These are phyloP conservation scores for Hoplostethus mediterraneus DNA, from an alignment of 2,797 vertebrate genomes.

Conservation along the genomic window DNA sequence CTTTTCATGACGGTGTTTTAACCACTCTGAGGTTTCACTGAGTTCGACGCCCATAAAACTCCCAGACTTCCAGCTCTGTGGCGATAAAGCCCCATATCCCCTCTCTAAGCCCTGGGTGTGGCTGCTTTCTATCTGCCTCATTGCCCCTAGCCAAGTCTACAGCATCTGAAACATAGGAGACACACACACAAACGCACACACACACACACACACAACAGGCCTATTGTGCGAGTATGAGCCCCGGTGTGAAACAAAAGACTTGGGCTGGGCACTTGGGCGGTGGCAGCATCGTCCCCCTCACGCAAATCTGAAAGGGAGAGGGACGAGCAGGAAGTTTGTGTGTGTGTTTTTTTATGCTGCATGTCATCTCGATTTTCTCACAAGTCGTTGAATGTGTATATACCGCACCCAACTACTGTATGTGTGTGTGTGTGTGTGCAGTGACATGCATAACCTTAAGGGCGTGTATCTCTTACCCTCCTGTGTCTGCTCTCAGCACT, in stretches of 20 bases:
- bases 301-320: neutral
- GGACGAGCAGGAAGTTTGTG: neutral
- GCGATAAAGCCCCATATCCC: slow-evolving; percentile 29
- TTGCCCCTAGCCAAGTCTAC: slow-evolving; percentile 3
- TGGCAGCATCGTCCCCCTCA: slow-evolving; percentile 10
- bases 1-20: neutral
- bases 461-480: slow-evolving; percentile 81
- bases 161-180: slow-evolving; percentile 15
- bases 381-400: no score
- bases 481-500: slow-evolving; percentile 94
- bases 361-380: neutral
- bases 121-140: slow-evolving; percentile 26
- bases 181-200: slow-evolving; percentile 21
- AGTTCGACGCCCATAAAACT: slow-evolving; percentile 11
- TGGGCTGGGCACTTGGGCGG: slow-evolving; percentile 8
- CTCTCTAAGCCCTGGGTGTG: slow-evolving; percentile 20
- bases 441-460: neutral
- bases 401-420: no score
- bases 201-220: slow-evolving; percentile 34
- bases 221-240: slow-evolving; percentile 52
- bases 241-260: slow-evolving; percentile 41
- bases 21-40: neutral
- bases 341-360: no score
- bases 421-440: neutral
- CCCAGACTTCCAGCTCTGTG: neutral